A percentile compares a stretch with the other conserved stretches of the same genome.
Evolutionary conservation across 2,113 vertebrate genomes (phyloP).

Genomic region (Ariopsis seemanni): DNA sequence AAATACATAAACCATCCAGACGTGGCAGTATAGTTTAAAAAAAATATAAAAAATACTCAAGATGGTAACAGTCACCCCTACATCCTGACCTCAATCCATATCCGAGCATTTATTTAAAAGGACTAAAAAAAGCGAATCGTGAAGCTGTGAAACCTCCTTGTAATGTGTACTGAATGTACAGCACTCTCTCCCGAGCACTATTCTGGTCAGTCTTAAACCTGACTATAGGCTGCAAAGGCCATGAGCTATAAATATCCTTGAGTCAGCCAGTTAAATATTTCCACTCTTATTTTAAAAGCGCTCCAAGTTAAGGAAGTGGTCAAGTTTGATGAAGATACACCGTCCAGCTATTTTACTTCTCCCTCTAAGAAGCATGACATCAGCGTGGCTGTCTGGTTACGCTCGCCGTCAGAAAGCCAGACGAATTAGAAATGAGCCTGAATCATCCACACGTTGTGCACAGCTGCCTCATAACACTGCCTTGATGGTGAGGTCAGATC

Average conservation of each 20-base stretch:
- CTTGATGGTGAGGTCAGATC: background rate
- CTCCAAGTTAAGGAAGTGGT: constrained; percentile 26
- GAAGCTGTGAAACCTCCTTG: background rate
- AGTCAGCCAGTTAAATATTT: constrained; percentile 27
- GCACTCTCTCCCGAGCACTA: constrained; percentile 10
- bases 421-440: background rate
- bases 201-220: constrained; percentile 19
- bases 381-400: constrained; percentile 10
- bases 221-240: constrained; percentile 29
- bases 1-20: background rate
- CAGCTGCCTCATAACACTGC: constrained; percentile 14
- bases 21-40: background rate
- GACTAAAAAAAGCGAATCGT: background rate
- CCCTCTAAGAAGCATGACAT: constrained; percentile 1
- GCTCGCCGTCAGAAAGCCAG: background rate
- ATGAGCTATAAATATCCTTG: constrained; percentile 37
- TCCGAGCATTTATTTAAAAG: background rate
- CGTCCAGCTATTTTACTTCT: background rate
- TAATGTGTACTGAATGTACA: background rate
- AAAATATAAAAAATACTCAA: too few species aligned
- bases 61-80: background rate
- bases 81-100: background rate
- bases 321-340: background rate
- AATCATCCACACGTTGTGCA: constrained; percentile 12
- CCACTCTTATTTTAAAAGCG: constrained; percentile 21